Conservation (phyloP, 37 sponge, comb jelly and placozoan genomes). For the Oscarella lobularis region DNA sequence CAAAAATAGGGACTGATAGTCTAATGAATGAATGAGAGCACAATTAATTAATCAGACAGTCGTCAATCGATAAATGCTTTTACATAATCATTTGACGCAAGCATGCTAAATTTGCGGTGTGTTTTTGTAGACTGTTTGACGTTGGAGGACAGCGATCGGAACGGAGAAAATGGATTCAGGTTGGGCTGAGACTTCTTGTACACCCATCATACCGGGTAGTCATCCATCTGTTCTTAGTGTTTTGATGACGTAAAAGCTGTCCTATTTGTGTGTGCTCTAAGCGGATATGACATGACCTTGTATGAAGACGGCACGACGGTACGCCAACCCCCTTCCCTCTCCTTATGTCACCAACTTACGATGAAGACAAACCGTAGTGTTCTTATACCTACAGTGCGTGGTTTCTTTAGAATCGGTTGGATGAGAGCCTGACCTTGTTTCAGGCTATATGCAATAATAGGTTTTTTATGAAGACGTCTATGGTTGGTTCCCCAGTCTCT, state of each 20-base stretch:
- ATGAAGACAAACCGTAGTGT: neutral
- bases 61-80: neutral
- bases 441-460: constrained; percentile 97
- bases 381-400: constrained; percentile 6
- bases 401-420: constrained; percentile 79
- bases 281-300: constrained; percentile 93
- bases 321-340: constrained; percentile 8
- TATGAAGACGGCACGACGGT: constrained; percentile 88
- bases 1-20: no score
- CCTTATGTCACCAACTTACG: neutral
- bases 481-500: constrained; percentile 48
- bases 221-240: constrained; percentile 46
- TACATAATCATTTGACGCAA: no score
- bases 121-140: constrained; percentile 65
- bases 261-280: constrained; percentile 87
- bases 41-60: neutral
- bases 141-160: constrained; percentile 98
- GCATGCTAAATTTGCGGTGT: constrained; percentile 5
- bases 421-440: constrained; percentile 85
- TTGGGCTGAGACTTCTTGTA: no score
- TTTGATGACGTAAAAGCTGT: constrained; percentile 97
- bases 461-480: constrained; percentile 88
- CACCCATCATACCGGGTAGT: no score
- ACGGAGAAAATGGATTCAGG: constrained; percentile 96
- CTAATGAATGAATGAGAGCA: no score